Percentiles rank a stretch among this genome's conserved stretches.
phyloP scores from a whole-genome alignment of 1,140 invertebrate species.

The Drosophila yakuba region DNA sequence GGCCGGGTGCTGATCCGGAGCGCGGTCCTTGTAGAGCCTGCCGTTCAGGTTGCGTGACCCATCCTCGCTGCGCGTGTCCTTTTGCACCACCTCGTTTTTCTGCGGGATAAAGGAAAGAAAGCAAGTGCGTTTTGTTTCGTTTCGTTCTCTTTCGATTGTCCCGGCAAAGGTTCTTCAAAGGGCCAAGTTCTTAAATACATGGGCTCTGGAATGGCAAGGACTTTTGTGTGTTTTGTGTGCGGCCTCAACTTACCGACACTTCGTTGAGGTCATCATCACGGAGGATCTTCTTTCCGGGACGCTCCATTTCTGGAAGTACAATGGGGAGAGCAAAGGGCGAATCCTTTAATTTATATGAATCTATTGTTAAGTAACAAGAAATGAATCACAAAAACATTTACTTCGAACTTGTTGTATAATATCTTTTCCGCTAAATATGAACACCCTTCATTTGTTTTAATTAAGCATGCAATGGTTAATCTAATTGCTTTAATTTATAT shows the following conservation, averaged over 20 bases:
- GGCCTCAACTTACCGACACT: constrained; percentile 68
- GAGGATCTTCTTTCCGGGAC: constrained; percentile 70
- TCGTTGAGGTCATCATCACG: constrained; percentile 75
- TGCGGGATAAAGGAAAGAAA: constrained; percentile 21
- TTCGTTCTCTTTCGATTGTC: constrained; percentile 1
- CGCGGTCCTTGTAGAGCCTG: constrained; percentile 81
- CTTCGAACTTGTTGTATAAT: too few species aligned
- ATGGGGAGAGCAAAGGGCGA: not conserved
- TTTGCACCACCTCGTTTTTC: constrained; percentile 76
- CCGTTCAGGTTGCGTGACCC: constrained; percentile 82
- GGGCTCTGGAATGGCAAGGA: not conserved
- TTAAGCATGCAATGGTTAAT: too few species aligned
- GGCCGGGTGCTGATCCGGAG: constrained; percentile 50
- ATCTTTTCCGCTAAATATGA: too few species aligned
- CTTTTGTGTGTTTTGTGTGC: not conserved
- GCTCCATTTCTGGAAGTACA: constrained; percentile 75
- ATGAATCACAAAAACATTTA: too few species aligned
- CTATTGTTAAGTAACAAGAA: too few species aligned
- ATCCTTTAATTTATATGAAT: not conserved
- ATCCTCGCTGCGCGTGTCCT: constrained; percentile 80
- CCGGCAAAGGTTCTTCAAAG: not conserved
- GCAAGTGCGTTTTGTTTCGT: not conserved
- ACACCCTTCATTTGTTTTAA: too few species aligned
- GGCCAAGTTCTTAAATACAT: not conserved
- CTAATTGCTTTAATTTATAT: not conserved